Percentiles rank a stretch among this genome's conserved stretches.
Evolutionary conservation across 1,140 invertebrate species (phyloP).

Genomic region (Battus philenor): DNA sequence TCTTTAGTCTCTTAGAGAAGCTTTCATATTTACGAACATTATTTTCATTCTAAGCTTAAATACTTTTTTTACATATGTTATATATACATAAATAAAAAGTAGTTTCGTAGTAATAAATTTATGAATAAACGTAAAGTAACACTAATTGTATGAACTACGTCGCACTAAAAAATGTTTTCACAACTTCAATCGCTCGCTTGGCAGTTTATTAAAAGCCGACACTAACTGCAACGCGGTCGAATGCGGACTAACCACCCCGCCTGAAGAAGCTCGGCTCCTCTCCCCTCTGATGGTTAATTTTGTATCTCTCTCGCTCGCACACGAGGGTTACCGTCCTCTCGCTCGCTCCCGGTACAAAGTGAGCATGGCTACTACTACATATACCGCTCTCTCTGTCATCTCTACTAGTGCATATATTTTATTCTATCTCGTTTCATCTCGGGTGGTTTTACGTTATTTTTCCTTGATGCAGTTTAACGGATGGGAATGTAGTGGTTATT

Average conservation of each 20-base stretch:
- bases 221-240: constrained; percentile 57
- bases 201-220: constrained; percentile 37
- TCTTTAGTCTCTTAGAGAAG: constrained; percentile 16
- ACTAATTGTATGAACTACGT: constrained; percentile 34
- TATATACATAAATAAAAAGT: too few species aligned
- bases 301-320: constrained; percentile 53
- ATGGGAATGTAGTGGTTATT: constrained; percentile 72
- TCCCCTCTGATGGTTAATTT: constrained; percentile 73
- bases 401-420: constrained; percentile 74
- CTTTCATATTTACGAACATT: constrained; percentile 15
- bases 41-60: too few species aligned
- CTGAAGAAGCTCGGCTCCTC: constrained; percentile 68
- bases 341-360: constrained; percentile 45
- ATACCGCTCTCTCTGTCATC: constrained; percentile 67
- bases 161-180: constrained; percentile 56
- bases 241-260: constrained; percentile 73
- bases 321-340: constrained; percentile 54
- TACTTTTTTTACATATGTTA: too few species aligned
- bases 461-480: constrained; percentile 75
- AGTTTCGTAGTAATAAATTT: too few species aligned
- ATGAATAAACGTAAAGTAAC: constrained; percentile 29
- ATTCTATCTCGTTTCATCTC: constrained; percentile 75
- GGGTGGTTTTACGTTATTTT: constrained; percentile 70
- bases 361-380: constrained; percentile 63
- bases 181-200: constrained; percentile 58